Evolutionary conservation across 2,888 invertebrate species (phyloP), one percentile per base, ranked within the genome.

Genomic region (Micropterix aruncella): DNA sequence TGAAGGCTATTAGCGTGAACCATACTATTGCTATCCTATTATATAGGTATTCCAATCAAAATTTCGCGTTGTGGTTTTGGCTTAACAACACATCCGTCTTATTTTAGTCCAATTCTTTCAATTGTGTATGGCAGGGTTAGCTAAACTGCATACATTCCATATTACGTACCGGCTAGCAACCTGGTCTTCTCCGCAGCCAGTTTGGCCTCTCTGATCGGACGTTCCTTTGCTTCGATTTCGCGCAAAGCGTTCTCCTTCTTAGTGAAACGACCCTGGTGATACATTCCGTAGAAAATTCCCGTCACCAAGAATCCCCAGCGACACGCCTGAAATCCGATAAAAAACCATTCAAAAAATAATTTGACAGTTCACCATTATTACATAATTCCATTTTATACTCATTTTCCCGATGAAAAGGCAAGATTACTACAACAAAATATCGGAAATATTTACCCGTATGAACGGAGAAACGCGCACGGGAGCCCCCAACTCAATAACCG

Each of bases 401-500:
- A 27, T 27, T 27, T 7, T 5, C 27, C 12, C 7, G 12, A 27
- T 7, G 12, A 27, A 40, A 38, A 5, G 27, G 12, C 27, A 12
- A 27, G 12, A 5, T 5, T 7, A 42, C 42, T 38, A 44, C 44
- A 19, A 37, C 19, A 37, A 38, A 38, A 16, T 39, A 44, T 43
- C 18, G 43, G 44, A 41, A 16, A 51, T 54, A 60, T 55, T 68
- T 74, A 83, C 85, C 74, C 81, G 83, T 59, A 89, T 89, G 45
- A 87, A 64, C 43, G 89, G 88, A 42, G 88, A 86, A 52, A 89
- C 86, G 58, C 80, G 74, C 50, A 87, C 78, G 53, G 89, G 85
- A 55, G 83, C 72, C 60, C 74, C 74, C 53, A 70, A 55, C 41
- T 48, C 48, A 7, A 7, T 27, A 27, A 12, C 27, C 5, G 27